Evolutionary conservation across 2,113 vertebrate species (phyloP).

Genomic region (Callospermophilus lateralis): DNA sequence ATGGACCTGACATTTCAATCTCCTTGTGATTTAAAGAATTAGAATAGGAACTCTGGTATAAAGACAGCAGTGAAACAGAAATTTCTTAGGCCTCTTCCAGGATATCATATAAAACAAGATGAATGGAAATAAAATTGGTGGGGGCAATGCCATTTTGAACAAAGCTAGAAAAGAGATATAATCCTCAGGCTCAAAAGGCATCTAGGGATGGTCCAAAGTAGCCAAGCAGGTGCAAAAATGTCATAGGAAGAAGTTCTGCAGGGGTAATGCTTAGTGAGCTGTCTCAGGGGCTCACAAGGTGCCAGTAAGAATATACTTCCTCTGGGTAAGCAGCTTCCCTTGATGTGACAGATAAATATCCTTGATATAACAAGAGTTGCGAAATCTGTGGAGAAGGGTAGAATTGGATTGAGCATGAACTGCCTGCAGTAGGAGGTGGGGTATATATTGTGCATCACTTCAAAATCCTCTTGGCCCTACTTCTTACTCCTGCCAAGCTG

Average conservation of each 20-base stretch:
- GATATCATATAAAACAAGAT: not conserved
- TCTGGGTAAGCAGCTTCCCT: not conserved
- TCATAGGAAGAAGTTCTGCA: not conserved
- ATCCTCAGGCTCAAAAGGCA: not conserved
- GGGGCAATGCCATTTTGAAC: not conserved
- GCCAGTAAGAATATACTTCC: not conserved
- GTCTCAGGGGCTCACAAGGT: not conserved
- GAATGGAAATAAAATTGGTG: not conserved
- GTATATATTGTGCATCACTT: not conserved
- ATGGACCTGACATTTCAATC: not conserved
- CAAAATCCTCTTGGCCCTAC: not conserved
- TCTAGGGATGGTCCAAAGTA: not conserved
- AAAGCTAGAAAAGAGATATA: not conserved
- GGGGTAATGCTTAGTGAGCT: not conserved
- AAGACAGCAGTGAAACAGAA: not conserved
- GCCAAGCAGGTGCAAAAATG: not conserved
- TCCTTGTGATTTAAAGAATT: not conserved
- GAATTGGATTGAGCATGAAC: not conserved
- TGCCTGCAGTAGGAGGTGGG: fast-evolving
- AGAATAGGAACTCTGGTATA: not conserved
- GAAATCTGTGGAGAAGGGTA: not conserved
- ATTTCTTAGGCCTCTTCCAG: not conserved
- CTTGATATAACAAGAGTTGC: not conserved
- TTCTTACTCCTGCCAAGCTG: not conserved
- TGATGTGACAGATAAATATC: not conserved